phyloP scores from a whole-genome alignment of 2,113 vertebrate genomes.

The Phodopus roborovskii region DNA sequence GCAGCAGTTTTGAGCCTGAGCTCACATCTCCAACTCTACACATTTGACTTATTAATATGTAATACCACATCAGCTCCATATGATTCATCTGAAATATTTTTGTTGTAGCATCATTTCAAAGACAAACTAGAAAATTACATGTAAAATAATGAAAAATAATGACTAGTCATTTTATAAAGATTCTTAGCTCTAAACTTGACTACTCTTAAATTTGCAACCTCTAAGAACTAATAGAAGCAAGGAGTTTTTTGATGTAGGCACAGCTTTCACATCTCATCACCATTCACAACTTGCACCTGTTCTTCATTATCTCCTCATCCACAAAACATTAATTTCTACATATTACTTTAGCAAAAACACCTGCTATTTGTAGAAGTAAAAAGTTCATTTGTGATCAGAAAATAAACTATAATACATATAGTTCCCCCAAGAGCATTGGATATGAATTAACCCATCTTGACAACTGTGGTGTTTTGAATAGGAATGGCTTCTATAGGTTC shows the following conservation, averaged over 20 bases:
- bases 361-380: background rate
- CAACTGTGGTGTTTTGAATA: too few species aligned
- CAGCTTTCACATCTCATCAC: background rate
- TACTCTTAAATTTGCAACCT: conserved; percentile 32
- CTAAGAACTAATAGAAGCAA: background rate
- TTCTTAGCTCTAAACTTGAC: background rate
- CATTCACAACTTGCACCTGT: background rate
- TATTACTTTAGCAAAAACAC: conserved; percentile 8
- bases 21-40: background rate
- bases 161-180: background rate
- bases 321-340: background rate
- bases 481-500: too few species aligned
- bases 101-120: background rate
- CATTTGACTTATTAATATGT: background rate
- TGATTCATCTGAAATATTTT: background rate
- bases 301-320: background rate
- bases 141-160: background rate
- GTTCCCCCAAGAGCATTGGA: background rate
- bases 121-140: background rate
- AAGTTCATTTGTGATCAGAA: background rate
- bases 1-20: background rate
- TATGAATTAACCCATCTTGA: background rate
- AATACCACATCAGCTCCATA: background rate
- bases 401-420: background rate
- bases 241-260: background rate